Evolutionary conservation across 2,113 vertebrate genomes (phyloP), one percentile per base, ranked within the genome.

Genomic region (Perognathus longimembris): DNA sequence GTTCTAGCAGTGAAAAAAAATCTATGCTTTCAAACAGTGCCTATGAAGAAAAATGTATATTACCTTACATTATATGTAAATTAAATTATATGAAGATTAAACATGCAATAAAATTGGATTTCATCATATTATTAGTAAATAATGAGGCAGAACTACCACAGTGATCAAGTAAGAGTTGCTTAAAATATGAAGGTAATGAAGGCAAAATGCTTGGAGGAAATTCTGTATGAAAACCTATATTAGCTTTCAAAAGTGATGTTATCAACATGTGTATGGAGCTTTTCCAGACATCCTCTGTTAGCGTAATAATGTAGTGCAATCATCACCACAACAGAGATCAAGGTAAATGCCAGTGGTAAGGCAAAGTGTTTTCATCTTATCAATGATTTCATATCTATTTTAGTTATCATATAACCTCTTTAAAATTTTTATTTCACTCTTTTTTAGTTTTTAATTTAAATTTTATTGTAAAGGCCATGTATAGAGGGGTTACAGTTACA

Each of bases 131-230:
- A 9, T 34, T 87, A 70, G 28, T 80, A 94, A 85, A 85, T 34
- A 86, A 76, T 17, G 54, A 73, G 40, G 10, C 8, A 87, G 12
- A 66, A 36, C 67, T 32, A 79, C 57, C 54, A 89, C 1, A 80
- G 54, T 75, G 26, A 88, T 32, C 54, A 87, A 30, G 84, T 36
- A 70, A 86, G 20, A 80, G 57, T 24, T 85, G 42, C 4, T 92
- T 81, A 71, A 73, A 95, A 63, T 73, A 14, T 95, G 63, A 87
- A 11, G 28, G 38, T 63, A 91, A 85, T 38, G 14, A 69, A 90
- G 21, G n/a, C 57, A 95, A 94, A 90, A 92, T n/a, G 8, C 7
- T 11, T 81, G 24, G 17, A n/a, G 7, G 22, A 92, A 74, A 24
- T 82, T 69, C 70, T 57, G 11, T 69, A 38, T 5, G 66, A 90